Percentiles rank a stretch among this genome's conserved stretches.
Conservation (phyloP, 2,888 invertebrate species). For the Syritta pipiens region DNA sequence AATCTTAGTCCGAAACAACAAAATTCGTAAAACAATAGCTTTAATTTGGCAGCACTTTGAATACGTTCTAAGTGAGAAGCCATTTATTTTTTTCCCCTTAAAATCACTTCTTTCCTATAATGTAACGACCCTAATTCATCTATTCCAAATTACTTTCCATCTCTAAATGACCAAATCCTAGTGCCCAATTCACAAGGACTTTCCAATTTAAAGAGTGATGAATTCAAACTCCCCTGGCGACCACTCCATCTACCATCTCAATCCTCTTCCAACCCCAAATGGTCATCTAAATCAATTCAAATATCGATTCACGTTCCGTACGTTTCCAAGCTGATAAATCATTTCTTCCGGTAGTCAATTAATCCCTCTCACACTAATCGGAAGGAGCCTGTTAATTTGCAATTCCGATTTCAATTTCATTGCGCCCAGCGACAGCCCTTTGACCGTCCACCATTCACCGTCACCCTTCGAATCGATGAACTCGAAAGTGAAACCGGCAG, state of each 20-base stretch:
- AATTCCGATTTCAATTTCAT: slow-evolving; percentile 77
- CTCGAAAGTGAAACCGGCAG: slow-evolving; percentile 44
- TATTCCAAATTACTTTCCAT: too few species aligned
- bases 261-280: not conserved
- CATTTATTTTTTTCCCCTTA: too few species aligned
- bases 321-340: slow-evolving; percentile 49
- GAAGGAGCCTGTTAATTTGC: slow-evolving; percentile 75
- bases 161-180: too few species aligned
- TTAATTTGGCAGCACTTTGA: too few species aligned
- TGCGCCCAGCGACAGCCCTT: slow-evolving; percentile 49
- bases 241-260: not conserved
- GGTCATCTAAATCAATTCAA: slow-evolving; percentile 43
- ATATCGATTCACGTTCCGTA: slow-evolving; percentile 36
- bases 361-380: slow-evolving; percentile 44
- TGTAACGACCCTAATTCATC: too few species aligned
- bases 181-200: not conserved
- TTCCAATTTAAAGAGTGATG: too few species aligned
- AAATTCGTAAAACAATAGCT: too few species aligned
- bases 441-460: slow-evolving; percentile 34
- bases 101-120: too few species aligned
- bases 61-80: too few species aligned
- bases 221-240: not conserved
- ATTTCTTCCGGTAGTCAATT: slow-evolving; percentile 57
- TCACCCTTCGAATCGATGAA: slow-evolving; percentile 25
- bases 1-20: too few species aligned